A percentile compares a stretch with the other conserved stretches of the same genome.
phyloP scores from a whole-genome alignment of 92 coral and sea anemone species.

The Muricea muricata region DNA sequence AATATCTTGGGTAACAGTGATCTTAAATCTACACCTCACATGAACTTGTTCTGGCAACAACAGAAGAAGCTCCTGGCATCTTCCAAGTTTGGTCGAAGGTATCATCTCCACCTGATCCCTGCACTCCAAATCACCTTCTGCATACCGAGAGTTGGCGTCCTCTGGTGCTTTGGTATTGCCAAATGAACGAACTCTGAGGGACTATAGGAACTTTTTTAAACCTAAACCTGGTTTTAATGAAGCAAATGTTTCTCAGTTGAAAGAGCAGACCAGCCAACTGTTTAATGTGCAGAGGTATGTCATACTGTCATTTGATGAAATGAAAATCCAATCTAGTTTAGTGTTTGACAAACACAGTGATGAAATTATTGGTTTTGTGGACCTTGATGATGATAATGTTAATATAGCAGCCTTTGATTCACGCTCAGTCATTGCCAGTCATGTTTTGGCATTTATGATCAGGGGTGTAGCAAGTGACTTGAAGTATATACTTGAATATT shows the following conservation, averaged over 20 bases:
- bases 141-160: constrained; percentile 37
- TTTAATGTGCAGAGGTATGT: constrained; percentile 59
- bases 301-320: constrained; percentile 53
- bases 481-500: constrained; percentile 14
- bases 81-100: too few species aligned
- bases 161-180: constrained; percentile 57
- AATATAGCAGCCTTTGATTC: too few species aligned
- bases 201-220: constrained; percentile 22
- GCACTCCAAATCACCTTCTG: constrained; percentile 46
- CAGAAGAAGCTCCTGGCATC: constrained; percentile 14
- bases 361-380: constrained; percentile 31
- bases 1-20: constrained; percentile 42
- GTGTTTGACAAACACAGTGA: constrained; percentile 17
- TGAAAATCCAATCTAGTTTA: constrained; percentile 46
- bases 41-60: constrained; percentile 55
- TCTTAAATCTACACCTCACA: constrained; percentile 37
- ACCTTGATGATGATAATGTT: constrained; percentile 34
- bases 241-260: constrained; percentile 16
- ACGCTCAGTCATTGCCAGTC: background rate
- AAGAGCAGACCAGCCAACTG: constrained; percentile 6
- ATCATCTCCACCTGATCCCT: background rate
- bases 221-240: constrained; percentile 43
- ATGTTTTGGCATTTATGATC: constrained; percentile 35
- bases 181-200: constrained; percentile 48
- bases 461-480: constrained; percentile 45